These are phyloP conservation scores for Aphelinus atriplicis DNA, from an alignment of 1,140 invertebrate genomes.

Conservation along the genomic window DNA sequence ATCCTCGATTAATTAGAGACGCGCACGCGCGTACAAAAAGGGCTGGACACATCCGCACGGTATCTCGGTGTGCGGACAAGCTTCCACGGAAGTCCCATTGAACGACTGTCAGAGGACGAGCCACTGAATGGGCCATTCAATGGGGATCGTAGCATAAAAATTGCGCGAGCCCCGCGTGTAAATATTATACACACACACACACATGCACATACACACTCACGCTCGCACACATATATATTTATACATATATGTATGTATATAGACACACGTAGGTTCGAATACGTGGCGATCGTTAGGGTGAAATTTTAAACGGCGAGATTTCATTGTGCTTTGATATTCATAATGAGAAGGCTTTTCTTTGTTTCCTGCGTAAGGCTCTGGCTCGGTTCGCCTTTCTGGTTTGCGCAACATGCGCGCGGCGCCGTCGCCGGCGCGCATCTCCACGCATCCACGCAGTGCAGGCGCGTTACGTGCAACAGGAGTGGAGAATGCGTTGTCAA, in stretches of 20 bases:
- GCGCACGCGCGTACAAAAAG: not conserved
- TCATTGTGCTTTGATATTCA: slow-evolving; percentile 8
- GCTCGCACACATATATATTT: too few species aligned
- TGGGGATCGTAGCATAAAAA: slow-evolving; percentile 22
- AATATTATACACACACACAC: slow-evolving; percentile 17
- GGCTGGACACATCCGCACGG: too few species aligned
- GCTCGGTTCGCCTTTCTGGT: not conserved
- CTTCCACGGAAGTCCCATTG: slow-evolving; percentile 31
- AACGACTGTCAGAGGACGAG: slow-evolving; percentile 6
- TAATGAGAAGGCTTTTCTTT: slow-evolving; percentile 29
- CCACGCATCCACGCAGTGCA: too few species aligned
- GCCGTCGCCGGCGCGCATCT: too few species aligned
- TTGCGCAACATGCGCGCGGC: not conserved
- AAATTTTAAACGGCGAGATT: slow-evolving; percentile 28
- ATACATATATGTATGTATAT: too few species aligned
- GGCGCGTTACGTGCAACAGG: too few species aligned
- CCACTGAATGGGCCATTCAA: slow-evolving; percentile 23
- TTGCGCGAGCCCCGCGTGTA: slow-evolving; percentile 1
- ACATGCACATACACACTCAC: not conserved
- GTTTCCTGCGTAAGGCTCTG: slow-evolving; percentile 4
- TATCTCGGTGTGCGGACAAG: slow-evolving; percentile 9
- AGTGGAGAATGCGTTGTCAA: not conserved
- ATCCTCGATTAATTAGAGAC: slow-evolving; percentile 19
- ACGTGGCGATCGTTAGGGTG: slow-evolving; percentile 5
- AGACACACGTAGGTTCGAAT: too few species aligned